These are phyloP conservation scores for Cassiopea xamachana DNA, from an alignment of 30 jellyfish, hydroid and myxozoan species.

Conservation along the genomic window DNA sequence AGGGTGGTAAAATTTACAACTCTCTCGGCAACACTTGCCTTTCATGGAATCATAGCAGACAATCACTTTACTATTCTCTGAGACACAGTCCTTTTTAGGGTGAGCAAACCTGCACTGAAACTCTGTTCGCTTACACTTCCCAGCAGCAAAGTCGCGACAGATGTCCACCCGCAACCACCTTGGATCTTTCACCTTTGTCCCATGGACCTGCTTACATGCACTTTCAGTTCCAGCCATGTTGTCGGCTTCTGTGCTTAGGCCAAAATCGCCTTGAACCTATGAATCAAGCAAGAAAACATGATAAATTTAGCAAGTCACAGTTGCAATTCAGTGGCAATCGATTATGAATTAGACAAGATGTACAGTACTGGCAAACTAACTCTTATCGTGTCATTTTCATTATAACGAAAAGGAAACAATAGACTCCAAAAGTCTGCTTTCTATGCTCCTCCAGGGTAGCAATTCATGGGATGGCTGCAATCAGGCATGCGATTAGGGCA, in stretches of 20 bases:
- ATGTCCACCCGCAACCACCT: slow-evolving; percentile 72
- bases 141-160: slow-evolving; percentile 64
- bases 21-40: slow-evolving; percentile 68
- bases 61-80: slow-evolving; percentile 56
- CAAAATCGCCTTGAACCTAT: not conserved
- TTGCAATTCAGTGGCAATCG: too few species aligned
- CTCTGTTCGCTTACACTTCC: slow-evolving; percentile 52
- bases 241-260: not conserved
- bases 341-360: too few species aligned
- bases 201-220: not conserved
- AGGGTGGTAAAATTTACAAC: slow-evolving; percentile 72
- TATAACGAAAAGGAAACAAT: too few species aligned
- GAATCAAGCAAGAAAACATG: not conserved
- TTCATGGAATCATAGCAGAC: slow-evolving; percentile 74
- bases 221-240: not conserved
- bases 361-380: too few species aligned
- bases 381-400: too few species aligned
- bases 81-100: slow-evolving; percentile 50
- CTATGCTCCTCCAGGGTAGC: too few species aligned
- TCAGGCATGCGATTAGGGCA: too few species aligned
- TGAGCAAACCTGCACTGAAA: slow-evolving; percentile 69
- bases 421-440: too few species aligned
- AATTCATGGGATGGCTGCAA: too few species aligned
- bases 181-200: slow-evolving; percentile 65
- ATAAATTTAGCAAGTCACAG: too few species aligned